Percentiles rank a stretch among this genome's conserved stretches.
These are phyloP conservation scores for Pantala flavescens DNA, from an alignment of 1,140 invertebrate genomes.

Conservation along the genomic window DNA sequence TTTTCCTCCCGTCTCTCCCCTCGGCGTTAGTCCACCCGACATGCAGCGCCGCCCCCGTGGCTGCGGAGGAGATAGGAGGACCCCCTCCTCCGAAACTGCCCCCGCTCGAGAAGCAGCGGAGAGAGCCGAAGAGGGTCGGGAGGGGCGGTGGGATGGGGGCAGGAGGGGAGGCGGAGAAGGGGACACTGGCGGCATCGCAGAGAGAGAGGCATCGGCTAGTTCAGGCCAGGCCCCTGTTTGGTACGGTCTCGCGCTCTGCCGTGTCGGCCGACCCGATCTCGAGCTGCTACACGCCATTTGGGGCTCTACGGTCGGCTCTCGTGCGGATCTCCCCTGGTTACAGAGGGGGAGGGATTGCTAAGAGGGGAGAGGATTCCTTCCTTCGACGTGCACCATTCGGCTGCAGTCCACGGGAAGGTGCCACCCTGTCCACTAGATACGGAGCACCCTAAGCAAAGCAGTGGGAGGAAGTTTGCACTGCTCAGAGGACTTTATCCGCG, in stretches of 20 bases:
- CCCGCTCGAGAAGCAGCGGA: not conserved
- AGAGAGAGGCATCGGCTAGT: not conserved
- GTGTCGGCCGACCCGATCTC: not conserved
- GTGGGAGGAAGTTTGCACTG: too few species aligned
- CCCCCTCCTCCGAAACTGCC: not conserved
- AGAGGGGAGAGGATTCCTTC: not conserved
- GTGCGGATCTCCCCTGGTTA: not conserved
- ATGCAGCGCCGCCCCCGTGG: not conserved
- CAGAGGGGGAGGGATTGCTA: not conserved
- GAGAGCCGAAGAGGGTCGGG: not conserved
- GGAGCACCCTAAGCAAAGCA: not conserved
- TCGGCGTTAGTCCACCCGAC: not conserved
- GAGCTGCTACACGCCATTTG: not conserved
- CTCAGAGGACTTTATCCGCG: not conserved
- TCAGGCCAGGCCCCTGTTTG: conserved; percentile 1
- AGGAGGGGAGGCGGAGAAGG: not conserved
- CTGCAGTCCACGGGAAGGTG: not conserved
- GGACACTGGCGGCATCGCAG: not conserved
- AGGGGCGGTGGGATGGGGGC: not conserved
- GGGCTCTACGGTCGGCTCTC: not conserved
- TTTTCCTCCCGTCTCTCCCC: not conserved
- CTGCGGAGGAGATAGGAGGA: not conserved
- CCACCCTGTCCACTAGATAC: not conserved
- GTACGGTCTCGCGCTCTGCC: not conserved
- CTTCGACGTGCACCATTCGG: not conserved